A percentile compares a stretch with the other conserved stretches of the same genome.
Evolutionary conservation across 1,140 invertebrate species (phyloP).

Genomic region (Eumaeus atala): DNA sequence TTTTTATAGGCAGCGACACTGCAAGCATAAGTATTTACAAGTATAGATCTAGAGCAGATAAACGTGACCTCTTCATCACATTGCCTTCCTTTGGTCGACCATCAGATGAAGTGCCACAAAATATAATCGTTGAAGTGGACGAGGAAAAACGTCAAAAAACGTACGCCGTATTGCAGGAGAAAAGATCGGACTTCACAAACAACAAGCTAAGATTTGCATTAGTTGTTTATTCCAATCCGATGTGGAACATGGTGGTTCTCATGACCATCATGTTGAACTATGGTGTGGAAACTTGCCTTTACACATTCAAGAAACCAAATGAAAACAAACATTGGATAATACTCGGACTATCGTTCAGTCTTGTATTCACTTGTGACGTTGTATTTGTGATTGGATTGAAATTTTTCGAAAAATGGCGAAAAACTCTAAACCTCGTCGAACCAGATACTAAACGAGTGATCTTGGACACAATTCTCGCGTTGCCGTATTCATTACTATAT

Average conservation of each 20-base stretch:
- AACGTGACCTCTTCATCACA: slow-evolving; percentile 28
- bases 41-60: slow-evolving; percentile 39
- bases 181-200: slow-evolving; percentile 44
- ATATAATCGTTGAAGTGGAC: slow-evolving; percentile 36
- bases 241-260: slow-evolving; percentile 54
- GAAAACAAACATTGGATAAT: slow-evolving; percentile 42
- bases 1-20: slow-evolving; percentile 20
- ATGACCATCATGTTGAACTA: slow-evolving; percentile 45
- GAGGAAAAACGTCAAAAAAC: slow-evolving; percentile 44
- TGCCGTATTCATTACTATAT: slow-evolving; percentile 55
- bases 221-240: slow-evolving; percentile 48
- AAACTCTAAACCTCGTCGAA: slow-evolving; percentile 58
- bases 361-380: slow-evolving; percentile 51
- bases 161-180: slow-evolving; percentile 58
- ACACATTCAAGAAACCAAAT: slow-evolving; percentile 42
- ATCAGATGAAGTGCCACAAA: slow-evolving; percentile 26
- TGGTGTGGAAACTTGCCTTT: slow-evolving; percentile 51
- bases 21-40: slow-evolving; percentile 44
- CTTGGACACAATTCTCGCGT: slow-evolving; percentile 50
- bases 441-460: slow-evolving; percentile 44
- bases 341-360: slow-evolving; percentile 43
- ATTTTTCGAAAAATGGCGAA: slow-evolving; percentile 56
- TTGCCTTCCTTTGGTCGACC: slow-evolving; percentile 21
- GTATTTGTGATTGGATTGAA: slow-evolving; percentile 50
- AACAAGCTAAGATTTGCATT: slow-evolving; percentile 46